Evolutionary conservation across 2,113 vertebrate genomes (phyloP), one percentile per base, ranked within the genome.

Genomic region (Coturnix japonica): DNA sequence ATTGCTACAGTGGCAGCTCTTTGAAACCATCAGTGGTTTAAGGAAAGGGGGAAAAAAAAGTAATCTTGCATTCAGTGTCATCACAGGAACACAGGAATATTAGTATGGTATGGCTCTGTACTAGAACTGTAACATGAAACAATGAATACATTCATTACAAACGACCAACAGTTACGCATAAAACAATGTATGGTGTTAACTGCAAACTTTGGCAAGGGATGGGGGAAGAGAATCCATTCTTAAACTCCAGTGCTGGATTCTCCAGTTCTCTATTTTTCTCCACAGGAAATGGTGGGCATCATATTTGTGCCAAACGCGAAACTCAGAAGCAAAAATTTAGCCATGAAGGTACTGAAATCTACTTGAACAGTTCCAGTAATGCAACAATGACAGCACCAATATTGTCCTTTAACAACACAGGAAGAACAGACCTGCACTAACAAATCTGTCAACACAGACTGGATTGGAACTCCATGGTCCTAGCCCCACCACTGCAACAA

Each of bases 1-100:
- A 70, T 46, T 82, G 49, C 49, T 63, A 81, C 0, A 72, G 44
- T 31, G 64, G 70, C 28, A 33, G 23, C 17, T 85, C 46, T 87
- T 85, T 21, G 74, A 88, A 87, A 65, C 66, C 30, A 73, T 54
- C 60, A 88, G 85, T 56, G 83, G 30, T 87, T 87, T 80, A 91
- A 76, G 22, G 3, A 21, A 70, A 86, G 59, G 71, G 28, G 51
- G 4, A 47, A 60, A 6, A 47, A 59, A 39, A 33, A 56, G 12
- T 37, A 44, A 39, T 59, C 81, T 74, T 77, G 72, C 66, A 90
- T 54, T 14, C 65, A 81, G 41, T 69, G 66, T 79, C 44, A 88
- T 69, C 63, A 72, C n/a, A 81, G 28, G 53, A 87, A 88, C 28
- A 93, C 18, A 81, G 30, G 57, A 70, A 86, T 81, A 89, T 59